These are phyloP conservation scores for Vollenhovia emeryi DNA, from an alignment of 1,140 invertebrate species.

Conservation along the genomic window DNA sequence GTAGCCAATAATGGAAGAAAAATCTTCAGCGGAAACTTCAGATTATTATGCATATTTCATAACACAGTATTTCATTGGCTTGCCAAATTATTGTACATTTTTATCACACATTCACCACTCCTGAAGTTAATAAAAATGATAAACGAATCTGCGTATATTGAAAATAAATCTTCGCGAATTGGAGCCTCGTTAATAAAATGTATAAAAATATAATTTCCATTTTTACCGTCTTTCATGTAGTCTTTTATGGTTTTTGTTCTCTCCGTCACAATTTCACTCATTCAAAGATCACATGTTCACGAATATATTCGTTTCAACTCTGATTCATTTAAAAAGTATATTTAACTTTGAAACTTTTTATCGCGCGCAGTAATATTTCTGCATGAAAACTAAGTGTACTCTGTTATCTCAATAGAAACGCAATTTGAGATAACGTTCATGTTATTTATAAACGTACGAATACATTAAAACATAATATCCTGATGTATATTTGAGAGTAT, in stretches of 20 bases:
- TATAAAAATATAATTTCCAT: not conserved
- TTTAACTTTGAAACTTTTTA: constrained; percentile 18
- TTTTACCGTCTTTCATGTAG: not conserved
- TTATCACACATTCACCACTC: not conserved
- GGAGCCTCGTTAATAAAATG: not conserved
- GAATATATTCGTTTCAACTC: not conserved
- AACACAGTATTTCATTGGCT: not conserved
- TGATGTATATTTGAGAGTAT: not conserved
- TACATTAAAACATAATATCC: not conserved
- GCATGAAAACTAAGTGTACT: not conserved
- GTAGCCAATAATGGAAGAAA: not conserved
- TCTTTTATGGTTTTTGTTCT: not conserved
- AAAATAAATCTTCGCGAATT: not conserved
- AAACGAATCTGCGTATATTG: not conserved
- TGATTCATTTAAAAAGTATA: constrained; percentile 3
- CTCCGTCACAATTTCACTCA: not conserved
- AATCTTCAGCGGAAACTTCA: not conserved
- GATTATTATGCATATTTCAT: not conserved
- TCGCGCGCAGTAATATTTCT: constrained; percentile 12
- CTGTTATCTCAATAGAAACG: not conserved
- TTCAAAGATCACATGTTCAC: not conserved
- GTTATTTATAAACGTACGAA: not conserved
- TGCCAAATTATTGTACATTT: not conserved
- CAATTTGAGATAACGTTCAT: not conserved
- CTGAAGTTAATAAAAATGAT: not conserved